Evolutionary conservation across 2,113 vertebrate species (phyloP), one percentile per base, ranked within the genome.

Genomic region (Oxyruncus cristatus): DNA sequence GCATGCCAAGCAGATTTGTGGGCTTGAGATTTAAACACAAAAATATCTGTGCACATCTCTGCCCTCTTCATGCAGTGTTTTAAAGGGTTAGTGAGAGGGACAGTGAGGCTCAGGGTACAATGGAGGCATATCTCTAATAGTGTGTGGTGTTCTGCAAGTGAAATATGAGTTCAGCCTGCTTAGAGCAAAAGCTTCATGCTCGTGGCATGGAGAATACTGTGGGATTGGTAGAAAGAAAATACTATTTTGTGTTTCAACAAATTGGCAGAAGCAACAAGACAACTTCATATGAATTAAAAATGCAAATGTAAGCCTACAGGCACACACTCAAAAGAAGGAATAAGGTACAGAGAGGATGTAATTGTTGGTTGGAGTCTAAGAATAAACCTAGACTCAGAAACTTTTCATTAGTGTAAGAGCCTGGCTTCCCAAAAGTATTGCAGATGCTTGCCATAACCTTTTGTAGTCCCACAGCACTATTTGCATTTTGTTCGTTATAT

Each of bases 261-360:
- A 73, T 14, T 11, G n/a, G 58, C 53, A 70, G 79, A 66, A 80
- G 71, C 33, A 66, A 50, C 53, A 56, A 47, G 35, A 50, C 44
- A 79, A 24, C 66, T 71, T 52, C 30, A 39, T 41, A 41, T 62
- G 52, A 82, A 82, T 89, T 74, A 94, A 89, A 88, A 85, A 89
- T 67, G 74, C 56, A 88, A 89, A 91, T 70, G 19, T 55, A 78
- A 50, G 49, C 75, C 62, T 58, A 9, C n/a, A 62, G 55, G 65
- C 77, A 27, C 14, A 12, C 30, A 5, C 35, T 67, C 30, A 22
- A 71, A 50, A 84, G 62, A 15, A n/a, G 52, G 37, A 58, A 47
- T 11, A 56, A 72, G 32, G 14, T 23, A 41, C 0, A 1, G 32
- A 72, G 28, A 79, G 35, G 50, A 24, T 55, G 47, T 8, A 30